Base-by-base conservation (phyloP, 2,797 vertebrate species). In the Euphonia xanthogaster region DNA sequence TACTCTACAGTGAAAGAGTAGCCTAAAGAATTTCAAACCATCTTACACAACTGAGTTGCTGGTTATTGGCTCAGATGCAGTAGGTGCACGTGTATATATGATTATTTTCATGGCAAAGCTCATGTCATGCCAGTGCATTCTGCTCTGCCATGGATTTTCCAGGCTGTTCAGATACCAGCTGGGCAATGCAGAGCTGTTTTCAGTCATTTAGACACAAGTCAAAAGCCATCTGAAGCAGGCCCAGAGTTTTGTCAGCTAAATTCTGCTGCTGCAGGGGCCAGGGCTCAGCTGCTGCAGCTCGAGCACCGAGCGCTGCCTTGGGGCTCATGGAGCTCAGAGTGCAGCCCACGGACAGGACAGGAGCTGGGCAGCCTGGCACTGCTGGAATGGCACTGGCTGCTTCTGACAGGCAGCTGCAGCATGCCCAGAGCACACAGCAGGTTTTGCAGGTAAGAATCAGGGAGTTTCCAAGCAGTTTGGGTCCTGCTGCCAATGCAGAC, bases 21-120 rank as follows among this genome's bases (percentile, higher is more conserved):
- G 30, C 9, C 13, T 24, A 27, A 42, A 78, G 21, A 66, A 73
- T 30, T 31, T 31, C 45, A 67, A 50, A 16, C 10, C 14, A 17
- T 5, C 35, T n/a, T n/a, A 17, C 15, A 31, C 0, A 1, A 35
- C 1, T 33, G 19, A 33, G 20, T 9, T 23, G 7, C 3, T 33
- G 19, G 27, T 40, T 67, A 21, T 3, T 50, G 17, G 17, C 22
- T 60, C 18, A 12, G 30, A 58, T 33, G 33, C 39, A 62, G 3
- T 7, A 45, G 5, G 2, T 33, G 9, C 7, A 17, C 21, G 6
- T 16, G 9, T 4, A 19, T 7, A 2, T 9, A 9, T n/a, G 14
- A 5, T 12, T 16, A 33, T 45, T 60, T 60, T 78, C 23, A 21
- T 7, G 30, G 28, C 47, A 18, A 14, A 87, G 3, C 16, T 14